Evolutionary conservation across 1,140 invertebrate genomes (phyloP), one percentile per base, ranked within the genome.

Genomic region (Brachystomella parvula): DNA sequence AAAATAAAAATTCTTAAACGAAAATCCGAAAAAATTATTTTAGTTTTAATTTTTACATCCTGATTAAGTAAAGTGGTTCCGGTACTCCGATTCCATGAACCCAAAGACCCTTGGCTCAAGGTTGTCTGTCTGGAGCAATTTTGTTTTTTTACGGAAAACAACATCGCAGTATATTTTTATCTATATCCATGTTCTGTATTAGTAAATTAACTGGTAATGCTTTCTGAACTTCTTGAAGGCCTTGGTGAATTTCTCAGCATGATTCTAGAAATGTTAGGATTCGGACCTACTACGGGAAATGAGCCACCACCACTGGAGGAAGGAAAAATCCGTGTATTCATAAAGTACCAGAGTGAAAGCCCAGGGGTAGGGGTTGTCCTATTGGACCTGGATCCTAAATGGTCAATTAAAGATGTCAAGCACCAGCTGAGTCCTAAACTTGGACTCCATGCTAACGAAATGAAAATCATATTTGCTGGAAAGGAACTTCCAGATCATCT

Each of bases 131-230:
- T n/a, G n/a, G n/a, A n/a, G n/a, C n/a, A n/a, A n/a, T n/a, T n/a
- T n/a, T n/a, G n/a, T n/a, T n/a, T n/a, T n/a, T n/a, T n/a, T n/a
- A n/a, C n/a, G n/a, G n/a, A n/a, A n/a, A n/a, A n/a, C n/a, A n/a
- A n/a, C n/a, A n/a, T n/a, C n/a, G n/a, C n/a, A n/a, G n/a, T n/a
- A n/a, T n/a, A n/a, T n/a, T n/a, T n/a, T n/a, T n/a, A n/a, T n/a
- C n/a, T n/a, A n/a, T n/a, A n/a, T n/a, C n/a, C n/a, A n/a, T n/a
- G n/a, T n/a, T n/a, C n/a, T n/a, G n/a, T n/a, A n/a, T n/a, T n/a
- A n/a, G n/a, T n/a, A n/a, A n/a, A n/a, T n/a, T n/a, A 24, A 87
- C 17, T 91, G 84, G 78, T 90, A 96, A 95, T 92, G 0, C 92
- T 85, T 1, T 87, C 79, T 9, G 64, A 71, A 63, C 67, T 71